Base-by-base conservation (phyloP, 2,113 vertebrate genomes). In the Morone chrysops region DNA sequence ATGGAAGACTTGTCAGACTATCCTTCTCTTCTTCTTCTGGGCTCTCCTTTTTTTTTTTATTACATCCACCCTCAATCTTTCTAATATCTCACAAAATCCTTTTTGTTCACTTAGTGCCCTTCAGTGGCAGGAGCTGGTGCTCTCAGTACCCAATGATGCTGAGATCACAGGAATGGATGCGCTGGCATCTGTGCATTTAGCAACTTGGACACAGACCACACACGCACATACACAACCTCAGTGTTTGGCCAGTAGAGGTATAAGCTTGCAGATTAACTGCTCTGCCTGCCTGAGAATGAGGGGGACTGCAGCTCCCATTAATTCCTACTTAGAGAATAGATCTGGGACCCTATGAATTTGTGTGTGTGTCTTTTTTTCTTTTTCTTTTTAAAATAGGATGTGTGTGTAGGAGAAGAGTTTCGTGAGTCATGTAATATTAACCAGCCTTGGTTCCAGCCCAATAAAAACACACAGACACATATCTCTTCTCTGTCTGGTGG, bases 1-100 rank as follows among this genome's bases (percentile, higher is more conserved):
- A 90, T 90, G 84, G 83, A 86, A 90, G 82, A 87, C 78, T 83
- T 90, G 82, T 90, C 84, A 78, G 83, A 77, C 81, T 76, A 70
- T 82, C 63, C 41, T 57, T 66, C 10, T 80, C 65, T 75, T 69
- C 62, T 76, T 78, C 36, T 83, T 81, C 60, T 47, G 38, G 22
- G 12, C 41, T 62, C 36, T 81, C 7, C 18, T 12, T 31, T 66
- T 13, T 22, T 31, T 63, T 81, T 83, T 87, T 78, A 65, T 82
- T 75, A 51, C 75, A 65, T 66, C 47, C 45, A 82, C 45, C 20
- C 54, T 75, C 60, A 81, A 45, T 77, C 66, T 25, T 54, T 72
- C 38, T 80, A 75, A 83, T 43, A 69, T 82, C 75, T 67, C 41
- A 68, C 45, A 65, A 47, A 80, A 56, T 84, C 47, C 22, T 65